Base-by-base conservation (phyloP, 1,140 invertebrate species). In the Tetramorium alpestre region DNA sequence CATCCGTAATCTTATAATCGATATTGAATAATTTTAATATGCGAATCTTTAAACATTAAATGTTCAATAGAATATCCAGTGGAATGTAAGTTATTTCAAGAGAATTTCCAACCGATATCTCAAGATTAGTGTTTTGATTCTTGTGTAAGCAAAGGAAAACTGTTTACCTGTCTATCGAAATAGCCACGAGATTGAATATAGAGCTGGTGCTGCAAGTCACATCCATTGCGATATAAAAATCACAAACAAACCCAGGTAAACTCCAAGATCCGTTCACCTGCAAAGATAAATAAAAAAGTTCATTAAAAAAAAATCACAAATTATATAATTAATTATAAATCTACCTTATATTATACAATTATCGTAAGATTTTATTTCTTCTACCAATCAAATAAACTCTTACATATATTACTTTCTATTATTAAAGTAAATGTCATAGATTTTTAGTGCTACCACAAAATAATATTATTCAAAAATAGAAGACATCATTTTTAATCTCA, bases 151-250 rank as follows among this genome's bases (percentile, higher is more conserved):
- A 51, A 65, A 56, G 22, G 6, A 38, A 44, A 44, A 86, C 60
- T 78, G 94, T 96, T 97, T 96, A 99, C 99, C 99, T 98, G 97
- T 99, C 99, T 95, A 99, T 98, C 92, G 98, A 99, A 95, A 99
- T 99, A 91, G 99, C 99, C 87, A 99, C 98, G 91, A 99, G 97
- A 96, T 98, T 99, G 96, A 99, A 99, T 94, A 99, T 99, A 93
- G 99, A 99, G 91, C 99, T 99, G 47, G 99, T 99, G 92, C 99
- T 99, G 95, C 98, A 99, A 86, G 98, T 98, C 87, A 99, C 99
- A 96, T 99, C 99, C 97, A 99, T 98, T 10, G 99, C 99, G 93
- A 99, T 99, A 97, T 99, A 99, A 94, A 99, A 98, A 96, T 99
- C 99, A 96, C 99, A 99, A 33, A 99, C 97, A 91, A 98, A 97